Evolutionary conservation across 2,888 invertebrate genomes (phyloP).

Genomic region (Himalopsyche japonica): DNA sequence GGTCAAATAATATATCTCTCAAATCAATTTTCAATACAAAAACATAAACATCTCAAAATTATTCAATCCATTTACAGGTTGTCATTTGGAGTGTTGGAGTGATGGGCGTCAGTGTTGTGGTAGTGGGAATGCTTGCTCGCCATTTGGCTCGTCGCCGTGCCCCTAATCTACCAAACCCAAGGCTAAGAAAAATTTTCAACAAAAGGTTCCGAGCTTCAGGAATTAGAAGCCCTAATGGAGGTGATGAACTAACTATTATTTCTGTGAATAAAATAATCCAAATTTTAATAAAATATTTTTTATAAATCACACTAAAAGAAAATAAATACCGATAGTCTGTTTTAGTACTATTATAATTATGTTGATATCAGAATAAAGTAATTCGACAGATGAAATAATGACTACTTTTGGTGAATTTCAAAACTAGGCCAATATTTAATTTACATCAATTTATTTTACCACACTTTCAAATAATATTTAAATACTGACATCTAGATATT

Average conservation of each 20-base stretch:
- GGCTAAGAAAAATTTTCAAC: constrained; percentile 59
- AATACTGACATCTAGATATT: background rate
- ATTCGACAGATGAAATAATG: no score
- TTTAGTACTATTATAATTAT: no score
- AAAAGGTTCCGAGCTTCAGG: constrained; percentile 65
- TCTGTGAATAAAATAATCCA: no score
- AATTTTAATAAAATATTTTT: no score
- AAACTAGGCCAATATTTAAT: no score
- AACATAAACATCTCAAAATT: background rate
- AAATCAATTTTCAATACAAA: no score
- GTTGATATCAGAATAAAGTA: no score
- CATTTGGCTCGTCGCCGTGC: constrained; percentile 74
- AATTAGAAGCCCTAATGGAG: constrained; percentile 71
- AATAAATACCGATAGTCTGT: no score
- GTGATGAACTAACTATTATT: background rate
- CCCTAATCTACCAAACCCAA: constrained; percentile 62
- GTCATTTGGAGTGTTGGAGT: constrained; percentile 74
- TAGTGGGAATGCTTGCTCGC: constrained; percentile 81
- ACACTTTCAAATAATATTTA: background rate
- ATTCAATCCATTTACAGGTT: constrained; percentile 56
- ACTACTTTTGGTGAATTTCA: no score
- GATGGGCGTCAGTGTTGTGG: constrained; percentile 69
- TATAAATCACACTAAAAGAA: no score
- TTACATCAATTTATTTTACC: no score
- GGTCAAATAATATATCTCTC: no score